A percentile compares a stretch with the other conserved stretches of the same genome.
phyloP scores from a whole-genome alignment of 1,140 invertebrate species.

The Cryptotermes secundus region DNA sequence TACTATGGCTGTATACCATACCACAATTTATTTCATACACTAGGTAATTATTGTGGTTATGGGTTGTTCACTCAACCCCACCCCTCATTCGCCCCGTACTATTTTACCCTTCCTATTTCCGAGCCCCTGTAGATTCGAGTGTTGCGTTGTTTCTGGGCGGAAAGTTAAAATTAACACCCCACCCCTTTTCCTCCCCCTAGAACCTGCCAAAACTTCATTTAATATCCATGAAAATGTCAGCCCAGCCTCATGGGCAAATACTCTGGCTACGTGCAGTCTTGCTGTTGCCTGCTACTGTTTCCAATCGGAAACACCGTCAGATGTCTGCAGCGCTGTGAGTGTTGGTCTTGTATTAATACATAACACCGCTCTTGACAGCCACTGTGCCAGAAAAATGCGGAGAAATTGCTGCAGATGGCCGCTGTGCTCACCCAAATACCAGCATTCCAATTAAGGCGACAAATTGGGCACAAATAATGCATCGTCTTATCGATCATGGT shows the following conservation, averaged over 20 bases:
- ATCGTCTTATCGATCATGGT: background rate
- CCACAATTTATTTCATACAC: constrained; percentile 31
- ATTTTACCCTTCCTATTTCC: background rate
- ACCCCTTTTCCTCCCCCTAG: background rate
- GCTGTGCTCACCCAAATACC: background rate
- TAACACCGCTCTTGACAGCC: background rate
- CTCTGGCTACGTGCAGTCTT: background rate
- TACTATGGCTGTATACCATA: constrained; percentile 18
- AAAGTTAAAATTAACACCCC: constrained; percentile 30
- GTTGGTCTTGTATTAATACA: background rate
- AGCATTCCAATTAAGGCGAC: background rate
- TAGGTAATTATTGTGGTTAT: constrained; percentile 31
- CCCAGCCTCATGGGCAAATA: constrained; percentile 13
- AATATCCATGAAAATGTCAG: constrained; percentile 30
- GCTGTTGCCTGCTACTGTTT: background rate
- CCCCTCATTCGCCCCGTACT: background rate
- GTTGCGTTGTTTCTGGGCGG: constrained; percentile 15
- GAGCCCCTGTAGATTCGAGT: constrained; percentile 5
- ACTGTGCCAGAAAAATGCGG: background rate
- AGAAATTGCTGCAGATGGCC: background rate
- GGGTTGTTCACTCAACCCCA: background rate
- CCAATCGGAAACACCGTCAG: background rate
- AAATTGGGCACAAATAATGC: background rate
- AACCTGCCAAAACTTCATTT: constrained; percentile 30
- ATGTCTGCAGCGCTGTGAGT: background rate